A percentile compares a stretch with the other conserved stretches of the same genome.
These are phyloP conservation scores for Carlito syrichta DNA, from an alignment of 2,113 vertebrate genomes.

Conservation along the genomic window DNA sequence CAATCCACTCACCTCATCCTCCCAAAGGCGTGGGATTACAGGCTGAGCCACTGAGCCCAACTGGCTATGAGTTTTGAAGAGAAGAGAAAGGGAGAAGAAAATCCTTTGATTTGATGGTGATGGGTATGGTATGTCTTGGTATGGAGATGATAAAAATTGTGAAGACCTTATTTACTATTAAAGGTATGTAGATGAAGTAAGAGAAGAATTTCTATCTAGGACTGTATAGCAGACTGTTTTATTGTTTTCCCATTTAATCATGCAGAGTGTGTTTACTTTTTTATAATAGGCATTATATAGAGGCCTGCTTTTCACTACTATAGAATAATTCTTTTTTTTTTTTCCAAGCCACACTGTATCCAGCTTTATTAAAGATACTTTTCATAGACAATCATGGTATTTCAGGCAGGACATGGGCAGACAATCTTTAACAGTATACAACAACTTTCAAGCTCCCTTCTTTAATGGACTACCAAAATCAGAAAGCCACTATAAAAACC, in stretches of 20 bases:
- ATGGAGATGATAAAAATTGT: not conserved
- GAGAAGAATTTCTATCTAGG: not conserved
- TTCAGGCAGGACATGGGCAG: too few relatives aligned
- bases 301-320: slow-evolving; percentile 39
- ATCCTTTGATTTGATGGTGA: not conserved
- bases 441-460: too few relatives aligned
- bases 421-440: too few relatives aligned
- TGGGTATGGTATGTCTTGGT: not conserved
- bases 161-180: not conserved
- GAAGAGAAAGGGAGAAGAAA: not conserved
- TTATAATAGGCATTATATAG: slow-evolving; percentile 37
- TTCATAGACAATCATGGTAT: too few relatives aligned
- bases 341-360: too few relatives aligned
- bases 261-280: not conserved
- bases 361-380: too few relatives aligned
- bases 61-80: not conserved
- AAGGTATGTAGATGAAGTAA: not conserved
- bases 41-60: too few relatives aligned
- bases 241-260: not conserved
- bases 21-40: too few relatives aligned
- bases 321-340: too few relatives aligned
- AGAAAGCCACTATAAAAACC: too few relatives aligned
- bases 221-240: not conserved
- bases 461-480: too few relatives aligned
- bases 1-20: too few relatives aligned